Evolutionary conservation across 2,888 invertebrate species (phyloP), one percentile per base, ranked within the genome.

Genomic region (Troglohyphantes excavatus): DNA sequence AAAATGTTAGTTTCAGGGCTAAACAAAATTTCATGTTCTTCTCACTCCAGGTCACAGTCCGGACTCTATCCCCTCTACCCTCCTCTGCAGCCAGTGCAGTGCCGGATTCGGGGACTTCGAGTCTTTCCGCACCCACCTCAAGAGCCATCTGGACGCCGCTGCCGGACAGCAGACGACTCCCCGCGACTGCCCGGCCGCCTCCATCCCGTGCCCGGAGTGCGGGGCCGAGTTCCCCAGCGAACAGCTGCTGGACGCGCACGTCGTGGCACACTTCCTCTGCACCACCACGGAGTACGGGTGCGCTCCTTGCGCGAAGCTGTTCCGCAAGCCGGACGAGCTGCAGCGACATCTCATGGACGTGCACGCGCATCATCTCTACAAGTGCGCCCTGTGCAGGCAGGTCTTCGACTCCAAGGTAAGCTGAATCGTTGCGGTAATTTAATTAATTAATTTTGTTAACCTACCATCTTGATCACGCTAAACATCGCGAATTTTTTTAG

Each of bases 281-380:
- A 95, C 96, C n/a, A 95, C 96, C 23, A 96, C 96, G 33, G 97
- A 98, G 93, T 97, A 96, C 93, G 96, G 96, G 9, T 98, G 98
- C 93, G 95, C 95, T 87, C 95, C 95, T 92, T 98, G 98, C 93
- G 95, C 96, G 91, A 96, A 97, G 91, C 95, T 96, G 29, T 98
- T 97, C 93, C 94, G 95, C 3, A 95, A 96, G 83, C 96, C 96
- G 0, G 98, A 98, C 92, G 97, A 97, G 86, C 94, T 98, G 61
- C 97, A 98, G 93, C 97, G 97, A 93, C 98, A 98, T 93, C 94
- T 98, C 68, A 94, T 97, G 92, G 97, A 98, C 92, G 95, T 96
- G 33, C 98, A 98, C 93, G 96, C 97, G 0, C 96, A 97, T 93
- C 96, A 97, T 92, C 94, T 98, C 84, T 97, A 96, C 93, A 96